These are phyloP conservation scores for Ischnus inquisitorius DNA, from an alignment of 2,888 invertebrate genomes.

Conservation along the genomic window DNA sequence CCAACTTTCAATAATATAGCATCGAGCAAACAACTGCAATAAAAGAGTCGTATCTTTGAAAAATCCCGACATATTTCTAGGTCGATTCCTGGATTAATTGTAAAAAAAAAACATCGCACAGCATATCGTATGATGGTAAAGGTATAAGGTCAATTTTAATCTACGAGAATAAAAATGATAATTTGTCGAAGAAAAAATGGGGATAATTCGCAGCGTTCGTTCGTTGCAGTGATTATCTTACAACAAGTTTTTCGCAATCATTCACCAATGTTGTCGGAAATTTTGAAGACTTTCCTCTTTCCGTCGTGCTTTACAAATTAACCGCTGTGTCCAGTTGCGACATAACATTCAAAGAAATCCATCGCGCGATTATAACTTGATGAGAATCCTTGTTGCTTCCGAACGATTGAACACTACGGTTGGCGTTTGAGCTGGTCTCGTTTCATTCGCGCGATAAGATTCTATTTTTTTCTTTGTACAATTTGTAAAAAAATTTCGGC, in stretches of 20 bases:
- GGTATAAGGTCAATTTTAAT: not conserved
- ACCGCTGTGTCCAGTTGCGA: conserved; percentile 45
- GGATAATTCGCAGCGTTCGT: not conserved
- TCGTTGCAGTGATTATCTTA: conserved; percentile 3
- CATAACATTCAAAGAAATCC: conserved; percentile 1
- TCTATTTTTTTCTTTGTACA: conserved; percentile 20
- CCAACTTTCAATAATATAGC: not conserved
- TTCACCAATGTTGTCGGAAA: not conserved
- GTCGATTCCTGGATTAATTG: not conserved
- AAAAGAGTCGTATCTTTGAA: not conserved
- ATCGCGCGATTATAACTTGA: not conserved
- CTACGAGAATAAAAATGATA: not conserved
- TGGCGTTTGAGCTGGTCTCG: not conserved
- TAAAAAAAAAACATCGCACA: not conserved
- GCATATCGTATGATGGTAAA: not conserved
- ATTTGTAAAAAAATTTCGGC: not conserved
- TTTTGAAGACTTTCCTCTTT: not conserved
- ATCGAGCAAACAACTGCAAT: not conserved
- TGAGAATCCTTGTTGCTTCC: not conserved
- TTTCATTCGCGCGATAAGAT: not conserved
- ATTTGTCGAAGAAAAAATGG: not conserved
- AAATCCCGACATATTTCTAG: not conserved
- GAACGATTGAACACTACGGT: not conserved
- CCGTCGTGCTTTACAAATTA: conserved; percentile 40
- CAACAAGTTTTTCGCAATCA: not conserved